Evolutionary conservation across 1,140 invertebrate species (phyloP).

Genomic region (Drosophila gunungcola): DNA sequence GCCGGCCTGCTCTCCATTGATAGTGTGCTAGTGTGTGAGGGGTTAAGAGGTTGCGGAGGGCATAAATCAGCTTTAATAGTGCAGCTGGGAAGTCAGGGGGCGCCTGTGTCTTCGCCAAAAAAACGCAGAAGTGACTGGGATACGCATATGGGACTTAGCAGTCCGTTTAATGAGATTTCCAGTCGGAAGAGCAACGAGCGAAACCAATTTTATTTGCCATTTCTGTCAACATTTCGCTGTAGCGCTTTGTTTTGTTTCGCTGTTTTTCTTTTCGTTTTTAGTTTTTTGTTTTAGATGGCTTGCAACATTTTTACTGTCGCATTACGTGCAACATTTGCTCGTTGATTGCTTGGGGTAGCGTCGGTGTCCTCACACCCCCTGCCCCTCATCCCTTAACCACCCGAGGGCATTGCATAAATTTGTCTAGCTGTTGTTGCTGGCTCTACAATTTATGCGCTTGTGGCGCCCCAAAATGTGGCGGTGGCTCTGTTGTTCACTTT

Average conservation of each 20-base stretch:
- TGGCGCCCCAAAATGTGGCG: constrained; percentile 64
- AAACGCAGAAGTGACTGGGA: constrained; percentile 13
- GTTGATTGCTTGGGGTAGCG: constrained; percentile 43
- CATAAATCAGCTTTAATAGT: constrained; percentile 81
- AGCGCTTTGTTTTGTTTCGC: constrained; percentile 23
- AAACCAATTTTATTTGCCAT: constrained; percentile 52
- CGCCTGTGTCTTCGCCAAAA: constrained; percentile 47
- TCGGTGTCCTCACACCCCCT: neutral
- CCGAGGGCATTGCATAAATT: constrained; percentile 65
- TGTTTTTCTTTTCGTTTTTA: constrained; percentile 6
- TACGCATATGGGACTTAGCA: constrained; percentile 55
- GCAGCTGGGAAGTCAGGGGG: constrained; percentile 60
- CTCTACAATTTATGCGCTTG: constrained; percentile 75
- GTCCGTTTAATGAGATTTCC: constrained; percentile 70
- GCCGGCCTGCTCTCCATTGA: constrained; percentile 21
- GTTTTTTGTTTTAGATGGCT: constrained; percentile 31
- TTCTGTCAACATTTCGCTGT: constrained; percentile 47
- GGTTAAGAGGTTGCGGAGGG: constrained; percentile 25
- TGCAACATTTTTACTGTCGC: constrained; percentile 65
- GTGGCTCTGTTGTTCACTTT: constrained; percentile 62
- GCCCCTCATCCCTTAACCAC: neutral
- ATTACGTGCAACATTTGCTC: constrained; percentile 74
- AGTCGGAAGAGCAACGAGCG: constrained; percentile 54
- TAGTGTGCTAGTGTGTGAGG: constrained; percentile 19
- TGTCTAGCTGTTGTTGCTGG: constrained; percentile 66